Percentiles rank a stretch among this genome's conserved stretches.
Evolutionary conservation across 2,797 vertebrate genomes (phyloP).

Genomic region (Aotus griseimembra): DNA sequence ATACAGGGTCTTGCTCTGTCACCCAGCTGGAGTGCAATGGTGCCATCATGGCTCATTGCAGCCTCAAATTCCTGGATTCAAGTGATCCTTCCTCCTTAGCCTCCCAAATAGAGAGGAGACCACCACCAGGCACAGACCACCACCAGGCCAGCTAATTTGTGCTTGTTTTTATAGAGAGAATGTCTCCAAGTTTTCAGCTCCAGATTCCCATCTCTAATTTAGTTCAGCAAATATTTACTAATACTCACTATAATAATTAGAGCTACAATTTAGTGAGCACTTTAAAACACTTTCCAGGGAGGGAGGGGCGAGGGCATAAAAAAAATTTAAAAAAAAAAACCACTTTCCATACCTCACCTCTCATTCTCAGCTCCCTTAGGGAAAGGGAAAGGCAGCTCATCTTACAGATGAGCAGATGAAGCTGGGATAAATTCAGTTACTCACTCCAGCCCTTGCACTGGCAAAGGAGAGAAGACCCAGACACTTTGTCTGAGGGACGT

Average conservation of each 20-base stretch:
- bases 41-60: too few relatives aligned
- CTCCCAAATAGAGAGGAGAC: too few relatives aligned
- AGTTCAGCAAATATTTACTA: neutral
- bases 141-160: too few relatives aligned
- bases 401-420: neutral
- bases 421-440: neutral
- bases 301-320: too few relatives aligned
- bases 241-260: too few relatives aligned
- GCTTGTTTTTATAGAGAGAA: neutral
- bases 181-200: neutral
- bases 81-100: too few relatives aligned
- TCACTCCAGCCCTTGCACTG: neutral
- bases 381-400: neutral
- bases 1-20: neutral
- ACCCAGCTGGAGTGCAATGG: too few relatives aligned
- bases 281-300: neutral
- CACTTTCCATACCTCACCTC: neutral
- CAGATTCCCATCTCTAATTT: neutral
- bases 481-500: neutral
- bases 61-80: too few relatives aligned
- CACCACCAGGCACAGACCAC: too few relatives aligned
- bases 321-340: too few relatives aligned
- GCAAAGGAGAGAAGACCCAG: neutral
- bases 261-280: neutral
- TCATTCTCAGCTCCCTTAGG: neutral